Evolutionary conservation across 1,140 invertebrate species (phyloP), one percentile per base, ranked within the genome.

Genomic region (Copidosoma floridanum): DNA sequence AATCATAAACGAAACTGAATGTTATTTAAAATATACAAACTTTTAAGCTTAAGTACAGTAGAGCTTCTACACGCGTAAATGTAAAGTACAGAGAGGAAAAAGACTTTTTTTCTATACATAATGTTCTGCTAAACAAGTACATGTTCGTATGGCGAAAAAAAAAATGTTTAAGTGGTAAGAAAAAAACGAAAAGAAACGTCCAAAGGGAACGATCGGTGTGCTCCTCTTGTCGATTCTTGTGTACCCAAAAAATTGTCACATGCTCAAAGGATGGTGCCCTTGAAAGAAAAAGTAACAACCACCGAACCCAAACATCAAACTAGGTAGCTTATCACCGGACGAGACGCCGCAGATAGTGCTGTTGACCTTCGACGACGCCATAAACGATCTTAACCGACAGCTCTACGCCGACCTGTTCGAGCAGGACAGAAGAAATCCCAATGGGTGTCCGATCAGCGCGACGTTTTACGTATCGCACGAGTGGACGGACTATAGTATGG

Each of bases 401-500:
- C 83, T 96, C 29, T 97, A 95, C 76, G 78, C 84, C 60, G 92
- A 94, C 73, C 79, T 96, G n/a, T 95, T 96, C 77, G 90, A 95
- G 76, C 91, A 92, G 71, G 92, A 91, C 61, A 84, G 93, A 63
- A 88, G 87, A 52, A 97, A 97, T 78, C 93, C 94, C 6, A 97
- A 98, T 79, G 95, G 95, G 29, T 97, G 95, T 79, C 94, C 95
- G 0, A 96, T 99, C 67, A 85, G 88, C 21, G 95, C 93, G 35
- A 98, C 95, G 20, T 97, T 98, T 83, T 99, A 98, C 79, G 93
- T 98, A 18, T 97, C 94, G 41, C 95, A 98, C 77, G 94, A 97
- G 79, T 98, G 93, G 92, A 98, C 95, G 29, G 94, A 98, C 82
- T 98, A 98, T 82, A 92, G 92, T 77, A 92, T 96, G 83, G 94